A percentile compares a stretch with the other conserved stretches of the same genome.
Conservation (phyloP, 2,113 vertebrate genomes). For the Lagopus muta region DNA sequence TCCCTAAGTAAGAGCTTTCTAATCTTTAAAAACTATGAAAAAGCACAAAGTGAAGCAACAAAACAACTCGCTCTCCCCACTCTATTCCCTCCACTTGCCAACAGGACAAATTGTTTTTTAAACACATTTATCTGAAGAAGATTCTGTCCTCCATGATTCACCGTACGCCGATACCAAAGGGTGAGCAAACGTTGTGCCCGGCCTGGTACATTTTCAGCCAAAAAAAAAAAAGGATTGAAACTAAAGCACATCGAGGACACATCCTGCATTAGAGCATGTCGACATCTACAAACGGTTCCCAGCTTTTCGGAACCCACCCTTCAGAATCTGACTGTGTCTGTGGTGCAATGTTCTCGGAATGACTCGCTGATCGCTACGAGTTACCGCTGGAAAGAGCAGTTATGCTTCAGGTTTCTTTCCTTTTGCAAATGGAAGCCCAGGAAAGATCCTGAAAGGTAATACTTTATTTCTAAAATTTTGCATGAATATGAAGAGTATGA, state of each 20-base stretch:
- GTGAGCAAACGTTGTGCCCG: neutral
- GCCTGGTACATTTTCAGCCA: neutral
- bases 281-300: neutral
- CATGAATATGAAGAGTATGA: neutral
- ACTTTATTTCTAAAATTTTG: slow-evolving; percentile 1
- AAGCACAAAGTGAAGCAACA: neutral
- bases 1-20: neutral
- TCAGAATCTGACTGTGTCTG: accelerated
- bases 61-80: neutral
- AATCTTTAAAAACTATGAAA: neutral
- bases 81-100: neutral
- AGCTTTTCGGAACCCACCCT: neutral
- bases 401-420: neutral
- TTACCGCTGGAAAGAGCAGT: neutral
- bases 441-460: slow-evolving; percentile 9
- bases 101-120: neutral
- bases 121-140: neutral
- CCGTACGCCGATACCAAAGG: neutral
- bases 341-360: neutral
- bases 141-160: slow-evolving; percentile 15
- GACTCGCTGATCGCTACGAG: neutral
- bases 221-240: neutral
- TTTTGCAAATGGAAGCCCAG: neutral
- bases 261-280: too few species aligned
- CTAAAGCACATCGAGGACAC: neutral